Evolutionary conservation across 2,888 invertebrate species (phyloP), one percentile per base, ranked within the genome.

Genomic region (Adelognathus sp.): DNA sequence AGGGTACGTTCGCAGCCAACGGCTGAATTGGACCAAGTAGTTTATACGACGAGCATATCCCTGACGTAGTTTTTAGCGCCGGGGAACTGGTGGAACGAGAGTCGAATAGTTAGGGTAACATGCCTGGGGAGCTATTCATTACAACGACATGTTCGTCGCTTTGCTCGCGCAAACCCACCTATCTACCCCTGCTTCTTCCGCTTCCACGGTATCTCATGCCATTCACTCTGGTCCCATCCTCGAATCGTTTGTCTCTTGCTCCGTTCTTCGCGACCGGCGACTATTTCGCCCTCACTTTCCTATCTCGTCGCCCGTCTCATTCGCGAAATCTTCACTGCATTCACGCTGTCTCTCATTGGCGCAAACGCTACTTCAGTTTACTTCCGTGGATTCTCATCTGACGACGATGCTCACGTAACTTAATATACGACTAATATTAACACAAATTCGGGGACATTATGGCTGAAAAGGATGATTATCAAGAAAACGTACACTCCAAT

Each of bases 41-140:
- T 78, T 81, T 76, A 77, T 78, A 73, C 54, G 79, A 81, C 21
- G 79, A 71, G 76, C 46, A 52, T 70, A 72, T 80, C 27, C 79
- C 70, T 74, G 76, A 74, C 76, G 79, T 79, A 70, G 70, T 79
- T 81, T 71, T 71, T 61, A 66, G 75, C 73, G 50, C 58, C 50
- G 14, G 60, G 46, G 36, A n/a, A 14, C 58, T 52, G 27, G 58
- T 56, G 60, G 46, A 29, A 63, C 9, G 71, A 71, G 67, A 50
- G 18, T 39, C 52, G 71, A 16, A 73, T 79, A 70, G 63, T 63
- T 72, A 64, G 72, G 83, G 83, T 84, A 83, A 84, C 86, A 82
- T 83, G 83, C 78, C 84, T 80, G 77, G 83, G 83, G 84, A 87
- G 80, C 86, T 82, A 88, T 88, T 88, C 86, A 86, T 88, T 88